phyloP scores from a whole-genome alignment of 2,113 vertebrate genomes.

The Neogobius melanostomus region DNA sequence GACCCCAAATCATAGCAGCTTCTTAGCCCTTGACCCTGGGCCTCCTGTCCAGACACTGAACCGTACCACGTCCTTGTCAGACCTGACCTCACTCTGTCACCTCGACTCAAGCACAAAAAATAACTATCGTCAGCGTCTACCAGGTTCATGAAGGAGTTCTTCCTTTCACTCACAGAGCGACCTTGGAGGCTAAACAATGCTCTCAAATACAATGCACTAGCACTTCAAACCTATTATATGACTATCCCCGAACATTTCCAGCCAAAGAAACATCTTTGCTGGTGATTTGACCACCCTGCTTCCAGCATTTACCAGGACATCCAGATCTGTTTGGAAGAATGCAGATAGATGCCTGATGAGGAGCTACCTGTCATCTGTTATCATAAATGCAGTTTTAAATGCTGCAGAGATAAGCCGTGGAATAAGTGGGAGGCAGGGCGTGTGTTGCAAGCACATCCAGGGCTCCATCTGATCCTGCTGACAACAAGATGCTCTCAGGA shows the following conservation, averaged over 20 bases:
- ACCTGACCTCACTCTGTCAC: constrained; percentile 42
- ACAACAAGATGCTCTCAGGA: constrained; percentile 60
- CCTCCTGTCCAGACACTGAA: constrained; percentile 68
- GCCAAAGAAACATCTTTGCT: constrained; percentile 50
- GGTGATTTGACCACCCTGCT: constrained; percentile 46
- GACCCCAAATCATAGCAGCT: constrained; percentile 41
- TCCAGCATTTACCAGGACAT: constrained; percentile 43
- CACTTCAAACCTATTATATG: constrained; percentile 23
- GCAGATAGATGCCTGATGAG: constrained; percentile 63
- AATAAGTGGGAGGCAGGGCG: constrained; percentile 68
- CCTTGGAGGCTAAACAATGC: constrained; percentile 27
- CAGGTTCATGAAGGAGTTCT: constrained; percentile 21
- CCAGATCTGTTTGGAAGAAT: constrained; percentile 54
- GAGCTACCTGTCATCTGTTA: constrained; percentile 72
- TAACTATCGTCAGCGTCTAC: constrained; percentile 22
- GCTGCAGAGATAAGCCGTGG: constrained; percentile 69
- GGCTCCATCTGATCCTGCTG: constrained; percentile 50
- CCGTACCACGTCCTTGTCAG: constrained; percentile 47
- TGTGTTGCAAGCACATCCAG: constrained; percentile 66
- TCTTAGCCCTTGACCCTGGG: constrained; percentile 42
- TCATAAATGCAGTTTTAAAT: constrained; percentile 74
- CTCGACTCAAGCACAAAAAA: constrained; percentile 19
- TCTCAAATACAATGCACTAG: background rate
- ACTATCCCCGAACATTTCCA: constrained; percentile 20
- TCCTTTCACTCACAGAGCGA: constrained; percentile 28